These are phyloP conservation scores for Lepidotrigona ventralis DNA, from an alignment of 1,140 invertebrate genomes.

Conservation along the genomic window DNA sequence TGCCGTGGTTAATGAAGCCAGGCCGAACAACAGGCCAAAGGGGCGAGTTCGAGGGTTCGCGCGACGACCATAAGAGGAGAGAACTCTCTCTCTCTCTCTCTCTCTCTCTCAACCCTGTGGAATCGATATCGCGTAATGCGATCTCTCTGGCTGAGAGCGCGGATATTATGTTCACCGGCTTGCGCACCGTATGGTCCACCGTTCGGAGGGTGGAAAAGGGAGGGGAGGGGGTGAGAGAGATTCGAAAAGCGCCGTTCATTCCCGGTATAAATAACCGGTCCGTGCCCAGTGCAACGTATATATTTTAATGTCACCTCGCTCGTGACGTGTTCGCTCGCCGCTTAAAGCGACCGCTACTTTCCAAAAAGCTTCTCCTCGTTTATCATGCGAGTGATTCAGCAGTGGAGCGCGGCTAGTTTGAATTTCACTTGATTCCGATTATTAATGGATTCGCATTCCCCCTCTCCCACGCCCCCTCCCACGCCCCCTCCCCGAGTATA, in stretches of 20 bases:
- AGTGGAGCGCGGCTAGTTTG: constrained; percentile 5
- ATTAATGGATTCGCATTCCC: constrained; percentile 29
- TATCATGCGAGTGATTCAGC: constrained; percentile 49
- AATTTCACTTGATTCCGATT: constrained; percentile 47
- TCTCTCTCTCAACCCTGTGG: constrained; percentile 18
- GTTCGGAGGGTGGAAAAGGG: neutral
- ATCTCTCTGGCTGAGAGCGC: constrained; percentile 55
- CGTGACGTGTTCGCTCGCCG: constrained; percentile 18
- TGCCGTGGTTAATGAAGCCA: constrained; percentile 64
- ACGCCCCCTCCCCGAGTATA: neutral
- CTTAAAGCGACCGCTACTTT: constrained; percentile 29
- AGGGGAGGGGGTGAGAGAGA: neutral
- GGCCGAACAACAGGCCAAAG: constrained; percentile 36
- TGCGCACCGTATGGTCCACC: neutral
- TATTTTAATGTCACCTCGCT: constrained; percentile 34
- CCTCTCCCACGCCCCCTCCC: too few species aligned
- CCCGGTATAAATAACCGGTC: constrained; percentile 32
- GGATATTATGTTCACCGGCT: constrained; percentile 56
- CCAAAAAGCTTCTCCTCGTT: constrained; percentile 43
- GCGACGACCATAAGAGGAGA: neutral
- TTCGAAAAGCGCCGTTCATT: constrained; percentile 19
- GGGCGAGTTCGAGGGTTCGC: neutral
- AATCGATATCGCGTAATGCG: constrained; percentile 68
- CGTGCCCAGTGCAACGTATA: constrained; percentile 6
- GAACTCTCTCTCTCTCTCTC: too few species aligned